Percentiles rank a stretch among this genome's conserved stretches.
Evolutionary conservation across 2,888 invertebrate species (phyloP).

Genomic region (Pantelozetes paolii): DNA sequence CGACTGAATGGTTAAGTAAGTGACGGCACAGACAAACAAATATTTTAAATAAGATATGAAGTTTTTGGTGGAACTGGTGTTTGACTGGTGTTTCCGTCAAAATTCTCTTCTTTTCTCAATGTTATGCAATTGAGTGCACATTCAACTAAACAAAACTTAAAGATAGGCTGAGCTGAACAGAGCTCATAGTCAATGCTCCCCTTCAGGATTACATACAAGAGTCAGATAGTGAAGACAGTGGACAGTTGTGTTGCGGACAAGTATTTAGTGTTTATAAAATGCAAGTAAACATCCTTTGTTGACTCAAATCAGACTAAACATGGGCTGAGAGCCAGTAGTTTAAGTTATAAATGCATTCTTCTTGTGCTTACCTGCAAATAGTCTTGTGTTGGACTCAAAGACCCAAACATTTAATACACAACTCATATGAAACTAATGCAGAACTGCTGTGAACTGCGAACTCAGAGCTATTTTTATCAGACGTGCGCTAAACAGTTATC

Average conservation of each 20-base stretch:
- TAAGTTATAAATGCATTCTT: background rate
- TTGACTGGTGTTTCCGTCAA: constrained; percentile 16
- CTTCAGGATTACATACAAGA: too few species aligned
- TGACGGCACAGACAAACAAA: too few species aligned
- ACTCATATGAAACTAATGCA: background rate
- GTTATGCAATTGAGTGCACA: background rate
- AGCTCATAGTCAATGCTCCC: too few species aligned
- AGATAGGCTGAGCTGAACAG: background rate
- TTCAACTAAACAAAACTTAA: background rate
- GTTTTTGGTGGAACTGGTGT: too few species aligned
- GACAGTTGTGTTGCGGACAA: background rate
- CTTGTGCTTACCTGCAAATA: background rate
- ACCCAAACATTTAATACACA: background rate
- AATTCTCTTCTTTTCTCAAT: constrained; percentile 17
- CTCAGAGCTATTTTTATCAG: constrained; percentile 30
- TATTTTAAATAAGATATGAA: too few species aligned
- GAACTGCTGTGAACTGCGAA: background rate
- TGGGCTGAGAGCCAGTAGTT: background rate
- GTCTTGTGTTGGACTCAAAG: background rate
- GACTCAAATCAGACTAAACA: constrained; percentile 19
- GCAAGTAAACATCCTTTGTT: background rate
- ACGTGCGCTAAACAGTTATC: constrained; percentile 16
- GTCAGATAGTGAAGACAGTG: background rate
- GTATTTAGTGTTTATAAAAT: background rate
- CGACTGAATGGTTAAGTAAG: too few species aligned